Evolutionary conservation across 2,797 vertebrate species (phyloP).

Genomic region (Chaetodon trifasciatus): DNA sequence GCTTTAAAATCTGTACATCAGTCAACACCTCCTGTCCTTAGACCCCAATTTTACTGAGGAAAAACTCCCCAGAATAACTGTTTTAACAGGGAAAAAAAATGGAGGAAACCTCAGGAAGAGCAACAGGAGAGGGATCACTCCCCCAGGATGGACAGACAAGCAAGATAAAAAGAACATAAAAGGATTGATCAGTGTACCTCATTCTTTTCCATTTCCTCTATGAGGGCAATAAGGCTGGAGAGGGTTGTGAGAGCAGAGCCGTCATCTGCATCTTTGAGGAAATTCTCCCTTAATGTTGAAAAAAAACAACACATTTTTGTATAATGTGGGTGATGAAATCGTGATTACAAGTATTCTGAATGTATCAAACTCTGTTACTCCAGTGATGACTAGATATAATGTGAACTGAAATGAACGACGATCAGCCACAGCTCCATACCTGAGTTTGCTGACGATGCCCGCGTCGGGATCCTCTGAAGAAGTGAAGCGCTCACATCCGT

Average conservation of each 20-base stretch:
- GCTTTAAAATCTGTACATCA: too few relatives aligned
- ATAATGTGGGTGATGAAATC: neutral
- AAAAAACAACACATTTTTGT: neutral
- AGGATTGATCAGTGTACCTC: slow-evolving; percentile 71
- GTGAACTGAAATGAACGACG: neutral
- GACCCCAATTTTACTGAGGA: too few relatives aligned
- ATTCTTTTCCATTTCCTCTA: slow-evolving; percentile 80
- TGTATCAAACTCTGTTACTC: too few relatives aligned
- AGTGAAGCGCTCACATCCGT: slow-evolving; percentile 64
- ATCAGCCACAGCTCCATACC: slow-evolving; percentile 56
- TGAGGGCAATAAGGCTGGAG: slow-evolving; percentile 64
- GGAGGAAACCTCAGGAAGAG: too few relatives aligned
- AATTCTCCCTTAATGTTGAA: slow-evolving; percentile 57
- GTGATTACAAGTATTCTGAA: neutral
- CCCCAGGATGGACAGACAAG: too few relatives aligned
- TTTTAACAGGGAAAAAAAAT: too few relatives aligned
- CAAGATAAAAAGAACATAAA: too few relatives aligned
- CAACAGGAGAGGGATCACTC: too few relatives aligned
- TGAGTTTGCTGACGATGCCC: slow-evolving; percentile 46
- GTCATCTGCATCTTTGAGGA: slow-evolving; percentile 56
- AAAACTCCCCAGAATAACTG: too few relatives aligned
- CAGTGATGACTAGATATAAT: neutral
- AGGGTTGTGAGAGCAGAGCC: slow-evolving; percentile 51
- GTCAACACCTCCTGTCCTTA: too few relatives aligned
- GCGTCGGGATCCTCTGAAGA: slow-evolving; percentile 35